phyloP scores from a whole-genome alignment of 37 sponge, comb jelly and placozoan species.

The Chondrilla cf. caribensis region DNA sequence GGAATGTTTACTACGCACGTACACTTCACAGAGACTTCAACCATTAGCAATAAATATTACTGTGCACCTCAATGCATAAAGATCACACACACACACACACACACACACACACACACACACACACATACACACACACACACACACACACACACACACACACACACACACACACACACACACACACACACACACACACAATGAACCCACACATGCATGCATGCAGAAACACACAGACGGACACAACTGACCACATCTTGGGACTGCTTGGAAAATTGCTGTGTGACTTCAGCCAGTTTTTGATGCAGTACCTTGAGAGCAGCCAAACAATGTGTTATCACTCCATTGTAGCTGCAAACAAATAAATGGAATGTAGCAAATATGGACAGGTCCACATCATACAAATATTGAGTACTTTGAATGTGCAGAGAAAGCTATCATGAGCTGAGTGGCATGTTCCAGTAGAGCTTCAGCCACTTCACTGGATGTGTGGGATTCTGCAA shows the following conservation, averaged over 20 bases:
- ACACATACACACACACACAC: neutral
- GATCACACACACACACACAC: too few relatives aligned
- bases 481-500: neutral
- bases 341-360: conserved; percentile 19
- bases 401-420: neutral
- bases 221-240: too few relatives aligned
- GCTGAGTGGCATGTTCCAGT: neutral
- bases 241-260: neutral
- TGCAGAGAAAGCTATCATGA: neutral
- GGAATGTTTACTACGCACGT: neutral
- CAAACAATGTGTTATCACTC: conserved; percentile 16
- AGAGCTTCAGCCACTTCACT: neutral
- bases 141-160: too few relatives aligned
- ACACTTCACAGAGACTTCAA: neutral
- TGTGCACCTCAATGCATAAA: too few relatives aligned
- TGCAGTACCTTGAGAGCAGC: neutral
- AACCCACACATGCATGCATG: neutral
- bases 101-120: neutral
- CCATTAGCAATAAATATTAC: too few relatives aligned
- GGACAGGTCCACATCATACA: neutral
- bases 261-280: neutral
- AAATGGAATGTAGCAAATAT: too few relatives aligned
- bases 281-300: conserved; percentile 1
- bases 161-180: neutral
- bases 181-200: neutral